These are phyloP conservation scores for Melanerpes formicivorus DNA, from an alignment of 2,113 vertebrate species.

Conservation along the genomic window DNA sequence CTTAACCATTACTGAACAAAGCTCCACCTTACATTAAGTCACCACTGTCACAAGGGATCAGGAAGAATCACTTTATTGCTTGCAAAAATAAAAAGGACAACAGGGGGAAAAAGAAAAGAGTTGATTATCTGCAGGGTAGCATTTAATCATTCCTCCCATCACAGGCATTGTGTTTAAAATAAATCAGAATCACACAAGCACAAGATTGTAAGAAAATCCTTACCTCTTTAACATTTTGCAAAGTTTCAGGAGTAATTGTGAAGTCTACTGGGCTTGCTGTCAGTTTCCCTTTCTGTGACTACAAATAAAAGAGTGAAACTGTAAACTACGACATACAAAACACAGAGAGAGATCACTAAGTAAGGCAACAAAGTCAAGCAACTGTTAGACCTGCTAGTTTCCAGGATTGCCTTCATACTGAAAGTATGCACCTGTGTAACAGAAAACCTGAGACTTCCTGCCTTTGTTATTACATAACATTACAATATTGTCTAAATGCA, in stretches of 20 bases:
- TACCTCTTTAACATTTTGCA: slow-evolving; percentile 93
- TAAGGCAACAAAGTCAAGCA: background rate
- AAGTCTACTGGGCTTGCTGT: slow-evolving; percentile 90
- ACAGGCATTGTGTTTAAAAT: background rate
- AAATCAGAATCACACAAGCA: background rate
- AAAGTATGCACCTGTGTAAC: background rate
- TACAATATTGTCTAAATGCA: background rate
- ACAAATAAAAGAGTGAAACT: background rate
- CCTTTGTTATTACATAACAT: background rate
- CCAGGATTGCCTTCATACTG: background rate
- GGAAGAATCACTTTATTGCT: background rate
- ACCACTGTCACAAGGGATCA: background rate
- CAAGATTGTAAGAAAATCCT: background rate
- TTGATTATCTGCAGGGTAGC: background rate
- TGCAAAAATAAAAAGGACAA: background rate
- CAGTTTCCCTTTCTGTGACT: slow-evolving; percentile 91
- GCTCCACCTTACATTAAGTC: background rate
- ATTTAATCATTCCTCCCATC: background rate
- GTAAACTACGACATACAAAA: background rate
- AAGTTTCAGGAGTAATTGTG: slow-evolving; percentile 91
- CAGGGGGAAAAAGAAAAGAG: no score
- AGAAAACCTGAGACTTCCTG: background rate
- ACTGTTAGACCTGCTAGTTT: background rate
- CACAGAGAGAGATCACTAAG: background rate
- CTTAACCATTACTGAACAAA: background rate